A percentile compares a stretch with the other conserved stretches of the same genome.
phyloP scores from a whole-genome alignment of 1,140 invertebrate species.

The Akabosia matsudoensis region DNA sequence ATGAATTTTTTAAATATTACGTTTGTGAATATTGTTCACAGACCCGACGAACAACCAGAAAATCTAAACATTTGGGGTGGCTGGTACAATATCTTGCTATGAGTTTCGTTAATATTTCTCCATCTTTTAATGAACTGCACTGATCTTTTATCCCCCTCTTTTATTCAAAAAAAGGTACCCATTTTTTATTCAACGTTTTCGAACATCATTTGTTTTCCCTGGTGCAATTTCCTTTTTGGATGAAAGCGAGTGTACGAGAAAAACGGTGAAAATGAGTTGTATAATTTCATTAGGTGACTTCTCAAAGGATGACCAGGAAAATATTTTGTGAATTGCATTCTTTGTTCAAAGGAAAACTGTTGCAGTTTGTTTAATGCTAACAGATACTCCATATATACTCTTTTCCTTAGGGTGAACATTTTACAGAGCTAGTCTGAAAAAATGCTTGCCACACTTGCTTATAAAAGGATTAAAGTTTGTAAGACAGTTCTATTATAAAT shows the following conservation, averaged over 20 bases:
- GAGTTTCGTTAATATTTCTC: not conserved
- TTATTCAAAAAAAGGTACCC: not conserved
- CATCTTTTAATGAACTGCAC: slow-evolving; percentile 16
- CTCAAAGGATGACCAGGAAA: not conserved
- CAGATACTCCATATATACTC: too few relatives aligned
- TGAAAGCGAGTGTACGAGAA: not conserved
- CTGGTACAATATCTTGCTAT: not conserved
- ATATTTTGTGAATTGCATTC: not conserved
- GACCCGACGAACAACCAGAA: not conserved
- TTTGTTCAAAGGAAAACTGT: not conserved
- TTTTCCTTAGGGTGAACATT: too few relatives aligned
- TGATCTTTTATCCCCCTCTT: slow-evolving; percentile 5
- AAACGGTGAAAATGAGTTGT: slow-evolving; percentile 12
- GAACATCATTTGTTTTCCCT: not conserved
- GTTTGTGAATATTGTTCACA: too few relatives aligned
- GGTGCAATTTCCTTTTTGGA: not conserved
- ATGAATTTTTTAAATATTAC: too few relatives aligned
- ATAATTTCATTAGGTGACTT: slow-evolving; percentile 5
- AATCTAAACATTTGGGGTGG: not conserved
- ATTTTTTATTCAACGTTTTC: not conserved
- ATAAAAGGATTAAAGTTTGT: too few relatives aligned
- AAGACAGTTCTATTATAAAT: too few relatives aligned
- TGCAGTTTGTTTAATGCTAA: too few relatives aligned
- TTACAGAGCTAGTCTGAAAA: too few relatives aligned
- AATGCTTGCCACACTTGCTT: too few relatives aligned